These are phyloP conservation scores for Anthophora plumipes DNA, from an alignment of 2,888 invertebrate genomes.

Conservation along the genomic window DNA sequence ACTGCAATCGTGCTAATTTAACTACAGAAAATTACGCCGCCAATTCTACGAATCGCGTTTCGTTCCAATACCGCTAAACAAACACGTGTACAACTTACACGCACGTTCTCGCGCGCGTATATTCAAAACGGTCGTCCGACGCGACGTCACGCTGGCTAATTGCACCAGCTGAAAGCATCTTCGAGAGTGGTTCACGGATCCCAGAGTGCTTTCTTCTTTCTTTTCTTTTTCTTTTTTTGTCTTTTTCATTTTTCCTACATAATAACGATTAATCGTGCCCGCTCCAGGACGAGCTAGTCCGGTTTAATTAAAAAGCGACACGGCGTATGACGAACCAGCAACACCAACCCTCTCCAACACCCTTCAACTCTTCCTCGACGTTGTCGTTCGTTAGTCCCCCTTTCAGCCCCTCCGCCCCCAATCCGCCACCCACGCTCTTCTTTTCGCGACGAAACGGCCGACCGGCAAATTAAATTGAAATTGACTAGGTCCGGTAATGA, in stretches of 20 bases:
- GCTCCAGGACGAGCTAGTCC: constrained; percentile 6
- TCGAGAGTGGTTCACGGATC: constrained; percentile 36
- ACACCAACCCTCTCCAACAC: neutral
- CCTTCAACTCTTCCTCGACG: neutral
- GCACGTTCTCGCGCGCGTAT: neutral
- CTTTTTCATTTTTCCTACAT: constrained; percentile 64
- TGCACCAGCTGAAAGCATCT: constrained; percentile 47
- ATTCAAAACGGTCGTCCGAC: neutral
- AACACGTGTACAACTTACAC: constrained; percentile 7
- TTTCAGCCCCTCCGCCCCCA: constrained; percentile 26
- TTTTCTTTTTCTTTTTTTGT: no score
- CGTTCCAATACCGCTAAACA: constrained; percentile 56
- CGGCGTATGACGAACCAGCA: constrained; percentile 54
- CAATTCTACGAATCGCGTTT: constrained; percentile 52
- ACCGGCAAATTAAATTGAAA: constrained; percentile 77
- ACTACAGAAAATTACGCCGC: constrained; percentile 59
- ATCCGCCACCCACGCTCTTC: constrained; percentile 28
- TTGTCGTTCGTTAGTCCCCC: constrained; percentile 16
- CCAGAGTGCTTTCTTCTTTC: neutral
- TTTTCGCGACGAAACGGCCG: constrained; percentile 58
- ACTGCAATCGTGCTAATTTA: constrained; percentile 64
- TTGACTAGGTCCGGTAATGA: constrained; percentile 77
- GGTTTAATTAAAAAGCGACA: constrained; percentile 64
- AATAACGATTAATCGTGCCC: constrained; percentile 69
- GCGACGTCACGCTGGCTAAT: constrained; percentile 27